Evolutionary conservation across 1,140 invertebrate genomes (phyloP).

Genomic region (Drosophila persimilis): DNA sequence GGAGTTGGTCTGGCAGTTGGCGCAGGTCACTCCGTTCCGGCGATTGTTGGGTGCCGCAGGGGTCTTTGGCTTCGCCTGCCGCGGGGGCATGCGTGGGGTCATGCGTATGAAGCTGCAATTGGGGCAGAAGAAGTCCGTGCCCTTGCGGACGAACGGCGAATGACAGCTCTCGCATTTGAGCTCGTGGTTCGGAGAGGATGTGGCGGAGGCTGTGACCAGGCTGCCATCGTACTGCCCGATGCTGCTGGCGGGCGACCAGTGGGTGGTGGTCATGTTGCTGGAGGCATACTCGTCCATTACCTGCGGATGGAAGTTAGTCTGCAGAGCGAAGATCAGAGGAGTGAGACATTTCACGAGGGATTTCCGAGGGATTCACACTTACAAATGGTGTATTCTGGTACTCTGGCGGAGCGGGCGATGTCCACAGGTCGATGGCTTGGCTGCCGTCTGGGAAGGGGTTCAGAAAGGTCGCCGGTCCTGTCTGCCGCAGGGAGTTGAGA

Average conservation of each 20-base stretch:
- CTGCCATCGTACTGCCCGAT: conserved; percentile 60
- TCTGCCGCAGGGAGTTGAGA: conserved; percentile 56
- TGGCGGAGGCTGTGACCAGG: conserved; percentile 39
- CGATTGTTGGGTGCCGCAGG: conserved; percentile 84
- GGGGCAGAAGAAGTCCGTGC: conserved; percentile 53
- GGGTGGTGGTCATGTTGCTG: conserved; percentile 56
- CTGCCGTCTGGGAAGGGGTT: conserved; percentile 52
- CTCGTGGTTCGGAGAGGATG: conserved; percentile 47
- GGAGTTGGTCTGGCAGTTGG: conserved; percentile 94
- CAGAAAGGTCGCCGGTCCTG: conserved; percentile 51
- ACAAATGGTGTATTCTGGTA: conserved; percentile 66
- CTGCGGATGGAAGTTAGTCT: conserved; percentile 71
- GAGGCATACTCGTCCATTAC: conserved; percentile 71
- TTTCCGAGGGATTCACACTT: conserved; percentile 36
- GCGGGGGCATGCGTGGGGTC: conserved; percentile 46
- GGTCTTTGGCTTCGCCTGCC: conserved; percentile 72
- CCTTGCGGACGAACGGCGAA: conserved; percentile 55
- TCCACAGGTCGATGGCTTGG: conserved; percentile 59
- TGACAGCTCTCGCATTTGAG: conserved; percentile 67
- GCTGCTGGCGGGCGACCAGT: conserved; percentile 52
- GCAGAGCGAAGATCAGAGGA: conserved; percentile 9
- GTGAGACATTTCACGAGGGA: not conserved
- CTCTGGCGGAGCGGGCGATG: conserved; percentile 38
- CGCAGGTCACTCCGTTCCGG: conserved; percentile 92
- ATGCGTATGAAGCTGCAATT: conserved; percentile 39